These are phyloP conservation scores for Machimus atricapillus DNA, from an alignment of 2,888 invertebrate genomes.

Conservation along the genomic window DNA sequence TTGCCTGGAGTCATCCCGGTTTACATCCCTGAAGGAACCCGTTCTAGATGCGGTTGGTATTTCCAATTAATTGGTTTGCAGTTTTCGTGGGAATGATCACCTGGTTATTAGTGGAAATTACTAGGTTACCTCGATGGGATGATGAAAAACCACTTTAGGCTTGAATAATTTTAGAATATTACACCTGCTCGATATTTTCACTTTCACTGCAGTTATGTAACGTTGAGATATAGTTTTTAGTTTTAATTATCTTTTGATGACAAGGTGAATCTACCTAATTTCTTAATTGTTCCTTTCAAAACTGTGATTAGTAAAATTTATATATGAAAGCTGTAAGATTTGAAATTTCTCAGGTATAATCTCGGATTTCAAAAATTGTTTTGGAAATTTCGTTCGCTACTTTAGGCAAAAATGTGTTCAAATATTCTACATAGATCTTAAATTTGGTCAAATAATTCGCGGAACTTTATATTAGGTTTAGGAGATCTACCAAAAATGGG, in stretches of 20 bases:
- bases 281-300: not conserved
- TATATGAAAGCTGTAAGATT: too few species aligned
- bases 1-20: not conserved
- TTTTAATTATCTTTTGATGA: not conserved
- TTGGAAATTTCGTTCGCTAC: too few species aligned
- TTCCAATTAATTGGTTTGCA: not conserved
- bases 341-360: too few species aligned
- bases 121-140: not conserved
- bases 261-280: not conserved
- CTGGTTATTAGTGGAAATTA: not conserved
- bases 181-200: not conserved
- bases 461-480: too few species aligned
- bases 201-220: not conserved
- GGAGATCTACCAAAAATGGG: too few species aligned
- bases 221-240: not conserved
- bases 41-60: not conserved
- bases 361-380: too few species aligned
- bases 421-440: too few species aligned
- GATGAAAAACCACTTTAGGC: not conserved
- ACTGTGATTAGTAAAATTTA: too few species aligned
- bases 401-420: too few species aligned
- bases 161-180: not conserved
- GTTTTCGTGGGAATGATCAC: not conserved
- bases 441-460: too few species aligned
- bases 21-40: not conserved